Percentiles rank a stretch among this genome's conserved stretches.
phyloP scores from a whole-genome alignment of 2,888 invertebrate genomes.

The Troilus luridus region DNA sequence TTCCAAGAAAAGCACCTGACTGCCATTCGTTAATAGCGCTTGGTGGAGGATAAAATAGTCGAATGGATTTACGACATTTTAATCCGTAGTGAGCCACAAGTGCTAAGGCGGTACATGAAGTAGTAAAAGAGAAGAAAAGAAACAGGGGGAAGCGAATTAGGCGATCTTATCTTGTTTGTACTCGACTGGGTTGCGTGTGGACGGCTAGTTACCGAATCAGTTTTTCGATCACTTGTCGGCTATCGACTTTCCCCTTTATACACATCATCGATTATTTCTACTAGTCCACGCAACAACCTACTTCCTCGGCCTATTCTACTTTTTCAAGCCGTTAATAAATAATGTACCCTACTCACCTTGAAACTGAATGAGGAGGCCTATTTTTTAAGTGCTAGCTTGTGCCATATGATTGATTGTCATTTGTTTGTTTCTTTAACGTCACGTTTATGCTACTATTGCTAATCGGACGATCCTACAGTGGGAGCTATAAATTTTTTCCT shows the following conservation, averaged over 20 bases:
- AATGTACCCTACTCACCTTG: neutral
- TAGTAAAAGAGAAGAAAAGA: neutral
- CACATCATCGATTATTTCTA: slow-evolving; percentile 41
- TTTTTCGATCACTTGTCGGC: slow-evolving; percentile 45
- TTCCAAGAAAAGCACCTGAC: too few species aligned
- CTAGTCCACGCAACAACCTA: slow-evolving; percentile 2
- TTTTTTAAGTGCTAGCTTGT: too few species aligned
- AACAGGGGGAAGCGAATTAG: neutral
- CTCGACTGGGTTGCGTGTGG: neutral
- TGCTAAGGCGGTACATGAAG: neutral
- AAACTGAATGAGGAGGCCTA: neutral
- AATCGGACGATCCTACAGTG: too few species aligned
- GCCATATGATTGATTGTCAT: too few species aligned
- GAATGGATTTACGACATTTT: neutral
- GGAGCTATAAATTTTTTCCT: too few species aligned
- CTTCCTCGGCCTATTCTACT: slow-evolving; percentile 7
- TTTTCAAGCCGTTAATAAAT: neutral
- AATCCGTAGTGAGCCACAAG: neutral
- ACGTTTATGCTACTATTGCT: too few species aligned
- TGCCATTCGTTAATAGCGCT: too few species aligned
- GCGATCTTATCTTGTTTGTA: slow-evolving; percentile 24
- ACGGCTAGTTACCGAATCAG: slow-evolving; percentile 32
- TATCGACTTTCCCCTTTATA: slow-evolving; percentile 29
- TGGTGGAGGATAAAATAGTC: too few species aligned
- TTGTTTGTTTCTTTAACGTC: too few species aligned